Conservation (phyloP, 2,797 vertebrate species). For the Acanthornis magna region DNA sequence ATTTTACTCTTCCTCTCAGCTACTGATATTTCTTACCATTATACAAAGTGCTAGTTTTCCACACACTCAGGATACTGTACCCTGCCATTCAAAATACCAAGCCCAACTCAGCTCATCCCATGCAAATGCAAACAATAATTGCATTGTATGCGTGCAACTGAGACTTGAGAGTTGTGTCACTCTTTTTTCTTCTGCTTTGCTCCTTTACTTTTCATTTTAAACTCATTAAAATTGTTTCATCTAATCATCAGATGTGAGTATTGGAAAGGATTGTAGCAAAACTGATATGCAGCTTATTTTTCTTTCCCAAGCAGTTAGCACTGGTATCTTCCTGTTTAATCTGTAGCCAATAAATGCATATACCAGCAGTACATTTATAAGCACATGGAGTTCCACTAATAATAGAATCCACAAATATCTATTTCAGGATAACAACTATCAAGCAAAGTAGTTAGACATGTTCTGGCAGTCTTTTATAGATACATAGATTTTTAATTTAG, state of each 20-base stretch:
- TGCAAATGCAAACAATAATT: neutral
- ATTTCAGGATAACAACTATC: neutral
- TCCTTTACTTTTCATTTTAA: neutral
- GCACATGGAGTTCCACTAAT: neutral
- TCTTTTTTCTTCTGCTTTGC: accelerated
- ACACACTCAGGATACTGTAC: neutral
- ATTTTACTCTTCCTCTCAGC: neutral
- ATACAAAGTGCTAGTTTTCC: neutral
- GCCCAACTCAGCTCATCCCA: neutral
- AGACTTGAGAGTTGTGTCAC: neutral
- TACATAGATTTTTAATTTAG: neutral
- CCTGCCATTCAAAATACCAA: neutral
- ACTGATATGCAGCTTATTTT: neutral
- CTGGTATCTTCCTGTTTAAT: neutral
- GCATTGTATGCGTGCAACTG: neutral
- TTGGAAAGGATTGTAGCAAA: neutral
- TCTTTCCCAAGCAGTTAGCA: neutral
- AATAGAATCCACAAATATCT: neutral
- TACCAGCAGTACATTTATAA: neutral
- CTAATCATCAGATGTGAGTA: neutral
- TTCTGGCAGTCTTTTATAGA: neutral
- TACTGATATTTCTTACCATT: neutral
- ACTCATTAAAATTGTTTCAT: neutral
- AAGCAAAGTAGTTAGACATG: neutral
- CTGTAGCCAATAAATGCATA: neutral